Evolutionary conservation across 2,797 vertebrate species (phyloP).

Genomic region (Sarcophilus harrisii): DNA sequence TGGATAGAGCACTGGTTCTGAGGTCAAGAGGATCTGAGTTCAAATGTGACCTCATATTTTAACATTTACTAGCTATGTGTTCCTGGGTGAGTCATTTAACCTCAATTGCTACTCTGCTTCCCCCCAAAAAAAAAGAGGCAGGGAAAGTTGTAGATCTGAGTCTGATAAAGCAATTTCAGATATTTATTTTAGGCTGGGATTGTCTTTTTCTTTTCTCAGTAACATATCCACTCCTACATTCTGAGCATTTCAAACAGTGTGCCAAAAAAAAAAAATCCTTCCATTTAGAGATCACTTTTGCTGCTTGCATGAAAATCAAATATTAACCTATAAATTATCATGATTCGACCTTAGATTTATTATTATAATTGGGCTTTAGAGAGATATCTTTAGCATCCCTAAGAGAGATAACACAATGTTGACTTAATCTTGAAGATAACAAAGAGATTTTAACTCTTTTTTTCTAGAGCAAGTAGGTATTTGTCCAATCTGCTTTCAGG

Average conservation of each 20-base stretch:
- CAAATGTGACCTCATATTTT: no score
- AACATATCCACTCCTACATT: background rate
- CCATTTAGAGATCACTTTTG: background rate
- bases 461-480: background rate
- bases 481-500: background rate
- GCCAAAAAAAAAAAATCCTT: constrained; percentile 8
- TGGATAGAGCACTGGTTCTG: no score
- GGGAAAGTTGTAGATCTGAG: background rate
- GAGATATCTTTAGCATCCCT: background rate
- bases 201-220: background rate
- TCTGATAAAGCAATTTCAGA: background rate
- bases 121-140: no score
- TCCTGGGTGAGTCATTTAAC: no score
- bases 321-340: background rate
- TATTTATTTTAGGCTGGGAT: background rate
- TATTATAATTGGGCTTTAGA: background rate
- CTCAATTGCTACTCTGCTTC: no score
- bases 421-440: background rate
- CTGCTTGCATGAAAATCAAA: background rate
- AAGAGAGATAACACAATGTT: background rate
- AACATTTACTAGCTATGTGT: no score
- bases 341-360: background rate
- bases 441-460: background rate
- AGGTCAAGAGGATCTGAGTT: no score
- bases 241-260: constrained; percentile 7